phyloP scores from a whole-genome alignment of 2,888 invertebrate genomes.

The Netelia fuscicornis region DNA sequence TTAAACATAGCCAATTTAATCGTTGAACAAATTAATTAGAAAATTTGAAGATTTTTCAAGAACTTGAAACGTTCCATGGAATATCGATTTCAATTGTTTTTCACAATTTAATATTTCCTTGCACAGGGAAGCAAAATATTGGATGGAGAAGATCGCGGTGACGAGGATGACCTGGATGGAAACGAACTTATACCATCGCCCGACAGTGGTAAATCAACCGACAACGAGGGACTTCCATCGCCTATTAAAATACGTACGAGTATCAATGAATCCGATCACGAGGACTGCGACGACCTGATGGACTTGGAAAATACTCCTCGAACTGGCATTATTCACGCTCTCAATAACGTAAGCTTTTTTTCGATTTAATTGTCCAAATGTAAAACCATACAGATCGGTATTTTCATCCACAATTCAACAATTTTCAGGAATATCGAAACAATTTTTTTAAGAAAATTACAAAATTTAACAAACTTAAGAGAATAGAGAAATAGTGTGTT shows the following conservation, averaged over 20 bases:
- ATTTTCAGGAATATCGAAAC: no score
- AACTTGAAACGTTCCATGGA: no score
- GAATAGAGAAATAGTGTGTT: background rate
- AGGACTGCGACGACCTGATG: constrained; percentile 86
- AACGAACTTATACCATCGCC: constrained; percentile 85
- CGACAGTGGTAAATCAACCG: constrained; percentile 86
- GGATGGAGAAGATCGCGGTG: constrained; percentile 83
- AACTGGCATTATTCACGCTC: constrained; percentile 86
- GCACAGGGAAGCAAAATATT: constrained; percentile 78
- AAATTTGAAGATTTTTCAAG: background rate
- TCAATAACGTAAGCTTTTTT: constrained; percentile 85
- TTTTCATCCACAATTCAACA: no score
- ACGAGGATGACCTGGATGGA: constrained; percentile 85
- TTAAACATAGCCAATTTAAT: background rate
- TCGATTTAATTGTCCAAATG: background rate
- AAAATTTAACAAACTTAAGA: background rate
- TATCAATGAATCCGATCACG: constrained; percentile 85
- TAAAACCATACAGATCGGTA: no score
- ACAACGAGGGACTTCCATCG: constrained; percentile 85
- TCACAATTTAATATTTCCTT: background rate
- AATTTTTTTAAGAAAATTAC: background rate
- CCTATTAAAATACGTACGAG: constrained; percentile 81
- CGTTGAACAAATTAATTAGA: background rate
- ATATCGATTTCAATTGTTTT: background rate
- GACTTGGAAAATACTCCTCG: constrained; percentile 85